Conservation (phyloP, 2,113 vertebrate species). For the Phyllopteryx taeniolatus region DNA sequence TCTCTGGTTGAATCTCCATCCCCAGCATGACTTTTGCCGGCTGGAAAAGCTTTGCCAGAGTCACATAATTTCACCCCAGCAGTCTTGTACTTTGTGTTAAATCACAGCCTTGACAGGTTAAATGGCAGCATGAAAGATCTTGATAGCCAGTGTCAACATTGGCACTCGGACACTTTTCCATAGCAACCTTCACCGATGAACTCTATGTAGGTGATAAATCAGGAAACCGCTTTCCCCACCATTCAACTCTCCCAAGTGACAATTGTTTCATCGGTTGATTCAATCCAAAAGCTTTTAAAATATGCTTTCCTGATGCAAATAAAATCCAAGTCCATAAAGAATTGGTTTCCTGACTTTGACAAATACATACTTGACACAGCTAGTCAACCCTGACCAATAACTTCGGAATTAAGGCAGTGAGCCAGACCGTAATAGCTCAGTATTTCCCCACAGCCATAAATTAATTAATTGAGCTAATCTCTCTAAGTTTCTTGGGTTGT, state of each 20-base stretch:
- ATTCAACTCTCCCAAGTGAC: neutral
- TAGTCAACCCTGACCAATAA: constrained; percentile 9
- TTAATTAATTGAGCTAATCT: constrained; percentile 7
- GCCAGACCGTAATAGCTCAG: constrained; percentile 7
- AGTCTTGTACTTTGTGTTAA: neutral
- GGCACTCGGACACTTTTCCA: neutral
- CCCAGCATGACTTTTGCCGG: neutral
- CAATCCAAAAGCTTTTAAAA: neutral
- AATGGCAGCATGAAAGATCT: neutral
- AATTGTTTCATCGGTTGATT: neutral
- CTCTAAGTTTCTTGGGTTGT: neutral
- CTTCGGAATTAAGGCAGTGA: constrained; percentile 3
- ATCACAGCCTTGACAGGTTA: constrained; percentile 1
- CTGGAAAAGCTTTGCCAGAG: constrained; percentile 1
- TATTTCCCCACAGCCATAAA: constrained; percentile 1
- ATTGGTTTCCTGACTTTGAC: constrained; percentile 1
- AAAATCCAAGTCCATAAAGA: neutral
- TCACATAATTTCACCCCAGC: constrained; percentile 1
- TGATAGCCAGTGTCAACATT: neutral
- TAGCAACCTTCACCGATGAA: neutral
- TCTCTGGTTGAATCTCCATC: neutral
- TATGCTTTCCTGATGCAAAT: neutral
- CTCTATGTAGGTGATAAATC: neutral
- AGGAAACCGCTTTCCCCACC: neutral
- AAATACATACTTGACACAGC: constrained; percentile 5